Conservation (phyloP, 2,797 vertebrate genomes). For the Lemur catta region DNA sequence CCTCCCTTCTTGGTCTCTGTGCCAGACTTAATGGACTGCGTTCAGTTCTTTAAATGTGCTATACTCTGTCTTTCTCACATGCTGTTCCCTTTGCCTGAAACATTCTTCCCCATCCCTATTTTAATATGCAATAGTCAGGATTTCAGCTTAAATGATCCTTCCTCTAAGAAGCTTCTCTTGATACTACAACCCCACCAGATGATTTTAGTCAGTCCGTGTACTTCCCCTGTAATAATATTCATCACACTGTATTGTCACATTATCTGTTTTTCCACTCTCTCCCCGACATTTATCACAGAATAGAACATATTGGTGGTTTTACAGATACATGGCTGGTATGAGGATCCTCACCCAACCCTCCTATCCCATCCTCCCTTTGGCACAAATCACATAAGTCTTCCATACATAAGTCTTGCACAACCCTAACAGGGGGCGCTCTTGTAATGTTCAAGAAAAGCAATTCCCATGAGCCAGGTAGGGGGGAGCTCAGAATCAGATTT, state of each 20-base stretch:
- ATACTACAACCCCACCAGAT: neutral
- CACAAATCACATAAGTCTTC: neutral
- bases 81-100: neutral
- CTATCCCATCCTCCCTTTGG: neutral
- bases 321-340: neutral
- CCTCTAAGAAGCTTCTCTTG: neutral
- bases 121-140: neutral
- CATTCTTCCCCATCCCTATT: neutral
- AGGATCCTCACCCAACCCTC: neutral
- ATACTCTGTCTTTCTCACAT: neutral
- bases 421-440: neutral
- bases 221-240: neutral
- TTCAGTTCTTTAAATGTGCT: neutral
- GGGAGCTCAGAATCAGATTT: neutral
- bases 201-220: neutral
- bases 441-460: neutral
- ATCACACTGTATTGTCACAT: neutral
- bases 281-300: neutral
- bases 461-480: neutral
- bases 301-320: neutral
- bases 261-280: neutral
- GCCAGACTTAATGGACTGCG: neutral
- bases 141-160: neutral
- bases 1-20: neutral
- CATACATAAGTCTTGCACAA: neutral